A percentile compares a stretch with the other conserved stretches of the same genome.
Evolutionary conservation across 2,113 vertebrate genomes (phyloP).

Genomic region (Redunca redunca): DNA sequence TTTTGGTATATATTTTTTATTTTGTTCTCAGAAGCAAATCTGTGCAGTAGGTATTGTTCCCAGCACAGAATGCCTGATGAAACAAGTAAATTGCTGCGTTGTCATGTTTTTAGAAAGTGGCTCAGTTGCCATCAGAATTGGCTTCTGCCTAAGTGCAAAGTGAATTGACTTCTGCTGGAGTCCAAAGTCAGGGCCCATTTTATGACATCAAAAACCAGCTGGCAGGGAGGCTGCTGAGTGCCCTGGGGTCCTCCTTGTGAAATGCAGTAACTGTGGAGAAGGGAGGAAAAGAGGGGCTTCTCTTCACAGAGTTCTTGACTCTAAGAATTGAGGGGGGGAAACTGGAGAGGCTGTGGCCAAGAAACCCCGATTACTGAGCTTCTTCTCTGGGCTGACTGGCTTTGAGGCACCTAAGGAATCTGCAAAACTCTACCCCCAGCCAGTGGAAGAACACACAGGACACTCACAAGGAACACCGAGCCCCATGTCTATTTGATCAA

Average conservation of each 20-base stretch:
- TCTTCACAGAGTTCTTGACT: background rate
- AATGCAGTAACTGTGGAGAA: background rate
- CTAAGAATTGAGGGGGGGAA: background rate
- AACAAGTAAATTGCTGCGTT: background rate
- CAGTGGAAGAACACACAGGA: background rate
- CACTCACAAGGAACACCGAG: rapidly evolving
- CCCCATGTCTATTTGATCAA: background rate
- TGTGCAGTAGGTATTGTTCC: background rate
- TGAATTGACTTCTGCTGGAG: background rate
- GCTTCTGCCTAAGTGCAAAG: background rate
- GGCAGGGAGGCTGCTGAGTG: background rate
- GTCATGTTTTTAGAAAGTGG: background rate
- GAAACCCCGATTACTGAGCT: background rate
- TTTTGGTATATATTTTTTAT: background rate
- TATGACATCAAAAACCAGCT: background rate
- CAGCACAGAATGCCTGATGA: background rate
- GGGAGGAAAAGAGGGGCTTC: background rate
- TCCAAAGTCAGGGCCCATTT: background rate
- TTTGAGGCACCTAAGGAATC: background rate
- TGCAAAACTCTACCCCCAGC: background rate
- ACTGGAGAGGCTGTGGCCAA: background rate
- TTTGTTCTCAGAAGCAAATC: background rate
- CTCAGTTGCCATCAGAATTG: background rate
- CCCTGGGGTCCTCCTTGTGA: background rate
- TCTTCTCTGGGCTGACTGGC: background rate